Evolutionary conservation across 1,140 invertebrate genomes (phyloP), one percentile per base, ranked within the genome.

Genomic region (Drosophila navojoa): DNA sequence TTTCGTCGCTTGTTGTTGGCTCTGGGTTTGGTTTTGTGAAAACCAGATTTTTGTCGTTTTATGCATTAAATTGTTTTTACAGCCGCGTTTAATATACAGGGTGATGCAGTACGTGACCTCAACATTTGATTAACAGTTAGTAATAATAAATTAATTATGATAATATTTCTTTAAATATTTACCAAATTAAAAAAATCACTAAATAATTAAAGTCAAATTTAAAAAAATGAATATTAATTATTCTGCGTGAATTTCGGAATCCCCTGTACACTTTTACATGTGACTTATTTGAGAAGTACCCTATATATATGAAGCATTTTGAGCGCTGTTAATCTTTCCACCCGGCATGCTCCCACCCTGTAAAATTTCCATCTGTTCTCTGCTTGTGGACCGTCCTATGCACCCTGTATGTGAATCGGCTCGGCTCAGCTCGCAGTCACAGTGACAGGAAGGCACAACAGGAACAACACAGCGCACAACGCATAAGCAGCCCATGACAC

Each of bases 11-110:
- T 67, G 69, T 54, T 67, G 62, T 13, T 76, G 74, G 60, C 55
- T 67, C 54, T 76, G 76, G 76, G 63, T 82, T 86, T 89, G 82
- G 77, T 81, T 86, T 86, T 82, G 84, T 76, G 73, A 87, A 87
- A 87, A 87, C 82, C 82, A 87, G 82, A 87, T 87, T 87, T 87
- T 87, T 82, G 82, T 87, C 84, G 82, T 87, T 87, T 87, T 87
- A 82, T 87, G 84, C 82, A 87, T 87, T 87, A 87, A 82, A 87
- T 87, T 87, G 82, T 87, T 87, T 87, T 87, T 89, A 87, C 84
- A 87, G 84, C 82, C 82, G 82, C 76, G 73, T 81, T 87, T 87
- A 75, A 62, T 44, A 68, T 79, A 87, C 75, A 86, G 82, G 81
- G 81, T 86, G 77, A 3, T 32, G 15, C 66, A 38, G 16, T 22